These are phyloP conservation scores for Clinocottus analis DNA, from an alignment of 2,113 vertebrate species.

Conservation along the genomic window DNA sequence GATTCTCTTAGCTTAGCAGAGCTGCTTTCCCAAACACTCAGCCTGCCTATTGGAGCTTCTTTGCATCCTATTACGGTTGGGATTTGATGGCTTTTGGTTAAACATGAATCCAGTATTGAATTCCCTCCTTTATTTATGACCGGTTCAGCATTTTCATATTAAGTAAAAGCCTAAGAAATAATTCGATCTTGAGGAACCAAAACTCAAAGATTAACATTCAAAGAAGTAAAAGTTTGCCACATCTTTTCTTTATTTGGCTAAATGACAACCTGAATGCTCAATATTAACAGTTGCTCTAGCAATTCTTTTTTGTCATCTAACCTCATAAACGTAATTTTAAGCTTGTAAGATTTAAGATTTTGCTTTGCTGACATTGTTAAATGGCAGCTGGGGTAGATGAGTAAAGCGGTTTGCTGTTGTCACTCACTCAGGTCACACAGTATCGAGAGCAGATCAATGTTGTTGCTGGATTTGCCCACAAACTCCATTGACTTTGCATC, in stretches of 20 bases:
- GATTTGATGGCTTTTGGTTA: slow-evolving; percentile 20
- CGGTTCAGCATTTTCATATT: neutral
- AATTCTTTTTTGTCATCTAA: slow-evolving; percentile 20
- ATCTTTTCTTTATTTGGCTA: neutral
- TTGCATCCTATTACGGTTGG: slow-evolving; percentile 58
- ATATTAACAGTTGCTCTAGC: neutral
- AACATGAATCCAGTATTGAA: neutral
- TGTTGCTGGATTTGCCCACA: slow-evolving; percentile 40
- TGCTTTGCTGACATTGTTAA: slow-evolving; percentile 1
- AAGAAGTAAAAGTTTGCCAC: neutral
- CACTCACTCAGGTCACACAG: slow-evolving; percentile 39
- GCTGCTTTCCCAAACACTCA: slow-evolving; percentile 20
- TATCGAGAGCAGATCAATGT: slow-evolving; percentile 22
- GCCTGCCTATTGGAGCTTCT: slow-evolving; percentile 43
- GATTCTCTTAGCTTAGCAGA: slow-evolving; percentile 33
- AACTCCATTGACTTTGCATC: slow-evolving; percentile 62
- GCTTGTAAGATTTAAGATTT: neutral
- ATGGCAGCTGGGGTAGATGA: slow-evolving; percentile 14
- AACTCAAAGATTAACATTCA: neutral
- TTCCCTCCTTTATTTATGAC: neutral
- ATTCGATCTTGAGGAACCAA: neutral
- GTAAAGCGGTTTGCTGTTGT: slow-evolving; percentile 21
- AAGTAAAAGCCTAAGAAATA: neutral
- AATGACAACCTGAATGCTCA: neutral
- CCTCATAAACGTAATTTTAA: slow-evolving; percentile 15